These are phyloP conservation scores for Spinibarbus caldwelli DNA, from an alignment of 2,797 vertebrate genomes.

Conservation along the genomic window DNA sequence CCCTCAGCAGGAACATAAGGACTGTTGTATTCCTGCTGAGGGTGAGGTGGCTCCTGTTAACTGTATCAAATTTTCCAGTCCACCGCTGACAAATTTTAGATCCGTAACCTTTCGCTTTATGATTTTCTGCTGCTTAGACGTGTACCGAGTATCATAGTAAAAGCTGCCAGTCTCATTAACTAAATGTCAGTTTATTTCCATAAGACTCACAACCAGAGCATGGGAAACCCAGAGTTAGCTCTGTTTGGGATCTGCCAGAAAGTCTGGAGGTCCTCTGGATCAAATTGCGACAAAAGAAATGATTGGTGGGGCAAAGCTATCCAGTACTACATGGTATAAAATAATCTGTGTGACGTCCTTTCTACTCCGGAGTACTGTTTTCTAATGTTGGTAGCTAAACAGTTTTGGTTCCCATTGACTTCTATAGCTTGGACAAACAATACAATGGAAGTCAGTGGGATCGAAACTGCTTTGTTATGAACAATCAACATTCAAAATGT, in stretches of 20 bases:
- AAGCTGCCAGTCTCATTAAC: not conserved
- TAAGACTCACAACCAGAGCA: not conserved
- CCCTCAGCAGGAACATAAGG: constrained; percentile 50
- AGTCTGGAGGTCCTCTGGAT: not conserved
- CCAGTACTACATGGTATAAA: no score
- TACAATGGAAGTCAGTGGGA: not conserved
- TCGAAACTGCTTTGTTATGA: not conserved
- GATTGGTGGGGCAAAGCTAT: not conserved
- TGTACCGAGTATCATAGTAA: not conserved
- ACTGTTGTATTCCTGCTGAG: constrained; percentile 50
- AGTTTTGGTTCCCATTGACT: not conserved
- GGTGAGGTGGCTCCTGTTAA: constrained; percentile 60
- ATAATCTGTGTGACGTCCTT: not conserved
- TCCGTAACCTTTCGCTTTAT: constrained; percentile 38
- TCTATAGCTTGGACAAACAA: not conserved
- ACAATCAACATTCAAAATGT: not conserved
- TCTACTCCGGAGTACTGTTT: not conserved
- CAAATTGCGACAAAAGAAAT: not conserved
- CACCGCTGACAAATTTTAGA: constrained; percentile 29
- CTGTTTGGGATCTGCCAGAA: not conserved
- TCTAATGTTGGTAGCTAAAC: not conserved
- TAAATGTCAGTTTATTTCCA: constrained; percentile 15
- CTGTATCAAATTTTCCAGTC: constrained; percentile 54
- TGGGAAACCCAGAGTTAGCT: not conserved
- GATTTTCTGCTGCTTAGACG: not conserved